Evolutionary conservation across 2,797 vertebrate species (phyloP).

Genomic region (Tragopan temminckii): DNA sequence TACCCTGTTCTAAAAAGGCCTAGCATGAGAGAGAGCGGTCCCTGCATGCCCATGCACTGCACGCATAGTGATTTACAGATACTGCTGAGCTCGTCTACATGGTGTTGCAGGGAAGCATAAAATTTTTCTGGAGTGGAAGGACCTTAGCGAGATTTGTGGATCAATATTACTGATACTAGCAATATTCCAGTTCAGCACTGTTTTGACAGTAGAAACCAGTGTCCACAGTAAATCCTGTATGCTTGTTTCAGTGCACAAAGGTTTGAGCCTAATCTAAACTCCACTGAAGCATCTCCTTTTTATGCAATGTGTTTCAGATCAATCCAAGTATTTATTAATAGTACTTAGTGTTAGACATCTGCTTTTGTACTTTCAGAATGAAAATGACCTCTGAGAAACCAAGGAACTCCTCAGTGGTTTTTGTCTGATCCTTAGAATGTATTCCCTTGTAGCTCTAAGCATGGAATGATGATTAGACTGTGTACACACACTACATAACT

Average conservation of each 20-base stretch:
- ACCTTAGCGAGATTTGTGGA: not conserved
- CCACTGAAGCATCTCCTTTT: not conserved
- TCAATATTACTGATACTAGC: conserved; percentile 8
- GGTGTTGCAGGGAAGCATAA: accelerated
- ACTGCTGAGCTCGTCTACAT: not conserved
- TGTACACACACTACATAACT: not conserved
- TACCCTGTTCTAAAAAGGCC: not conserved
- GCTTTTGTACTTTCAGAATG: not conserved
- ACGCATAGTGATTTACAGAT: not conserved
- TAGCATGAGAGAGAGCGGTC: not conserved
- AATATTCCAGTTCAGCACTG: not conserved
- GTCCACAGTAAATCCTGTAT: not conserved
- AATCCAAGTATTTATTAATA: not conserved
- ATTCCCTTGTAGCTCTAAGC: not conserved
- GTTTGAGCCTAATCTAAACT: not conserved
- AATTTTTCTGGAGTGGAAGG: not conserved
- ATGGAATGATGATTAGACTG: not conserved
- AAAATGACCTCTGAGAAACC: not conserved
- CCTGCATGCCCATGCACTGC: accelerated
- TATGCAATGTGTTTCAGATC: not conserved
- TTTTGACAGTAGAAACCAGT: conserved; percentile 32
- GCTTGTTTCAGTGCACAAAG: not conserved
- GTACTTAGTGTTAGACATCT: not conserved
- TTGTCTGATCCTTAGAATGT: not conserved
- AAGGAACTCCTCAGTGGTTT: not conserved